Percentiles rank a stretch among this genome's conserved stretches.
phyloP scores from a whole-genome alignment of 2,797 vertebrate species.

The Notamacropus eugenii region DNA sequence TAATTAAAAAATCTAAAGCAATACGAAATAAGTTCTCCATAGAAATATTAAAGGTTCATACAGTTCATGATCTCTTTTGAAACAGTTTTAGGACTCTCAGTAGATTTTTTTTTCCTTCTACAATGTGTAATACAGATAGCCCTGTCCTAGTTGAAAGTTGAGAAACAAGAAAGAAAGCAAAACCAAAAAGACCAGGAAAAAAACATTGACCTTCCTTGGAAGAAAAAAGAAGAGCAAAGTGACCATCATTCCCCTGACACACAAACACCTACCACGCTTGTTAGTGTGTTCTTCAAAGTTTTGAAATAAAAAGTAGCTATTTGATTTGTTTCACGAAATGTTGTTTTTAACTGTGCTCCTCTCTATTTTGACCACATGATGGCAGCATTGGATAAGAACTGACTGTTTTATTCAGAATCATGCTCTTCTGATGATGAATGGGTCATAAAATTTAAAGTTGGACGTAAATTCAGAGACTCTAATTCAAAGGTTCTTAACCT shows the following conservation, averaged over 20 bases:
- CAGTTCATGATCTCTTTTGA: conserved; percentile 57
- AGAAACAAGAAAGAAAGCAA: conserved; percentile 26
- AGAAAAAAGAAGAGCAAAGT: neutral
- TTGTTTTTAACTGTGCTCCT: conserved; percentile 46
- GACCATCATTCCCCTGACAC: neutral
- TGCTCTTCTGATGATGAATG: neutral
- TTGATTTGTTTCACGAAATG: conserved; percentile 38
- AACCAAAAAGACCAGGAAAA: neutral
- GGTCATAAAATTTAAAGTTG: neutral
- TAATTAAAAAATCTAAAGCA: conserved; percentile 55
- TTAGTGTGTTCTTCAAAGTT: neutral
- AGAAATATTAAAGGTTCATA: conserved; percentile 58
- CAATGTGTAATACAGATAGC: conserved; percentile 51
- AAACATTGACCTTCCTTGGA: neutral
- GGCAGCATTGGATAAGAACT: conserved; percentile 83
- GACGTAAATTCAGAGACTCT: neutral
- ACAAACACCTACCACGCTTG: neutral
- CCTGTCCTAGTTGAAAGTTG: neutral
- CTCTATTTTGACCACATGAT: conserved; percentile 77
- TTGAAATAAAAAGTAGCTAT: neutral
- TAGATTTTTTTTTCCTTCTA: conserved; percentile 49
- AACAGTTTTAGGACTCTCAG: conserved; percentile 13
- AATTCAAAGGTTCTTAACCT: neutral
- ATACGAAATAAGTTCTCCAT: conserved; percentile 48
- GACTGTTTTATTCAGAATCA: neutral